A percentile compares a stretch with the other conserved stretches of the same genome.
These are phyloP conservation scores for Eupithecia subumbrata DNA, from an alignment of 2,888 invertebrate genomes.

Conservation along the genomic window DNA sequence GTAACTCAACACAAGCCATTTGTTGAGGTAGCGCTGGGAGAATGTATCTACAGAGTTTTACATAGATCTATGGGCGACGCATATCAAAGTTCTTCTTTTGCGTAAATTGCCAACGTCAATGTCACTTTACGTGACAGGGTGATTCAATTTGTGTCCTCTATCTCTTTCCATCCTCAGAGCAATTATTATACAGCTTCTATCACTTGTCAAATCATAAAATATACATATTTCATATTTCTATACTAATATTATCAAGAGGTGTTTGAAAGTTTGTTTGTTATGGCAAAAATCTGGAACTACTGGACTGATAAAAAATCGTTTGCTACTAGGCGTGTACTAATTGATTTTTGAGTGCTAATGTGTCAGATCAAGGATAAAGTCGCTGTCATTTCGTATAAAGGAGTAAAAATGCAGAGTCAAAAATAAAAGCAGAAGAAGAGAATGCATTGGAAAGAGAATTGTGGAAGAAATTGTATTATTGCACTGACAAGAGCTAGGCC, in stretches of 20 bases:
- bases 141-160: constrained; percentile 29
- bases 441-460: too few relatives aligned
- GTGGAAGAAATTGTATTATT: too few relatives aligned
- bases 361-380: too few relatives aligned
- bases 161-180: not conserved
- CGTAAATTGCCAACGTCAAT: constrained; percentile 17
- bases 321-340: not conserved
- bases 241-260: not conserved
- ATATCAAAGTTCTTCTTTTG: not conserved
- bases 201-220: constrained; percentile 27
- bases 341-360: not conserved
- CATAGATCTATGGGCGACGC: not conserved
- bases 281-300: not conserved
- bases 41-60: too few relatives aligned
- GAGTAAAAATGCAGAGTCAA: too few relatives aligned
- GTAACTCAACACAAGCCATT: too few relatives aligned
- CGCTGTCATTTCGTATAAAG: too few relatives aligned
- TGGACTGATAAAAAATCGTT: not conserved
- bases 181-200: constrained; percentile 6
- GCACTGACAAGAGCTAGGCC: too few relatives aligned
- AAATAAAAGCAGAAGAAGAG: too few relatives aligned
- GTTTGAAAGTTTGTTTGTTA: not conserved
- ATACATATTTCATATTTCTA: constrained; percentile 11
- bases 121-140: constrained; percentile 24
- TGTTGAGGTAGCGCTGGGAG: too few relatives aligned